Base-by-base conservation (phyloP, 2,888 invertebrate genomes). In the Noctua pronuba region DNA sequence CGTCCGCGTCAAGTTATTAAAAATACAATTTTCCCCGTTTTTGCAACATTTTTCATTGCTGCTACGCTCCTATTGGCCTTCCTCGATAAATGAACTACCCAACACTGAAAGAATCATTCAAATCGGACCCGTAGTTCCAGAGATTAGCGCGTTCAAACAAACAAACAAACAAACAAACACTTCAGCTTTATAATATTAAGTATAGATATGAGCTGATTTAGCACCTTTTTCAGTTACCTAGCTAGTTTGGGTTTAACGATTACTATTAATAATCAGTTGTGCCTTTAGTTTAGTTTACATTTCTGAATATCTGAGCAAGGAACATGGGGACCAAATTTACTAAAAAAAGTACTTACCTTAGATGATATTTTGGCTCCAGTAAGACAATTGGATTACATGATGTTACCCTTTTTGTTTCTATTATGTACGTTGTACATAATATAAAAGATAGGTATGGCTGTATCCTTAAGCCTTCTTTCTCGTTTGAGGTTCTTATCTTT, bases 341-440 rank as follows among this genome's bases (percentile, higher is more conserved):
- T 21, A n/a, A 70, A 58, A 60, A 38, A 18, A 35, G 71, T 46
- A 35, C 21, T 35, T 75, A 71, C 77, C 77, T 67, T 55, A 21
- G 55, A 69, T 62, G 55, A 78, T 70, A 82, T 82, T 75, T 82
- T 77, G 78, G 60, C 62, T 82, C 69, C 60, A 60, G 65, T 73
- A n/a, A 69, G 73, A 82, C 69, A 68, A 82, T 77, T 82, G 82
- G 69, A 81, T 81, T 67, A 80, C 64, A 82, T 46, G 66, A 78
- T 38, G 62, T 58, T 67, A 79, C 70, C 70, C 60, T 78, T 74
- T 71, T 44, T 66, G 65, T 74, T 74, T 71, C 41, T 71, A 31
- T 71, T 79, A 78, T 55, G 69, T 72, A 77, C 21, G 65, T 44
- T 58, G 31, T 80, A 80, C 41, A 58, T 80, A 72, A 79, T 44